Evolutionary conservation across 2,888 invertebrate genomes (phyloP).

Genomic region (Kuschelorhynchus macadamiae): DNA sequence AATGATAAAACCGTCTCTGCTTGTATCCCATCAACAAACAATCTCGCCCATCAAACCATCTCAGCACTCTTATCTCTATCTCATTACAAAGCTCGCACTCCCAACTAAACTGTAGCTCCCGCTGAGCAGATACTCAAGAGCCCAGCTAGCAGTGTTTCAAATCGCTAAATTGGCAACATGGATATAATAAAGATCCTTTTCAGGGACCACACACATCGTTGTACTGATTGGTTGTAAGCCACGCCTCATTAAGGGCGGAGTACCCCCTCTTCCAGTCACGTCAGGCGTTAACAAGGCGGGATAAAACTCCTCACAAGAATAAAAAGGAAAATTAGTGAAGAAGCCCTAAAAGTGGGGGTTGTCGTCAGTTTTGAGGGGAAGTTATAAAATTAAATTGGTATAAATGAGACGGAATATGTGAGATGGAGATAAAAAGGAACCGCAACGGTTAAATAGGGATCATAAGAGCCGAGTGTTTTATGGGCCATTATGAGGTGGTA

Average conservation of each 20-base stretch:
- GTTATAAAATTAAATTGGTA: conserved; percentile 16
- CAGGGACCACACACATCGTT: conserved; percentile 70
- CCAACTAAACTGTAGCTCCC: conserved; percentile 54
- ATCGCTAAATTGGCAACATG: conserved; percentile 68
- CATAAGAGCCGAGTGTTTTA: conserved; percentile 42
- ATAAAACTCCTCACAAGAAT: no score
- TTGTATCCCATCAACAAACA: conserved; percentile 32
- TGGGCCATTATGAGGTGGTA: conserved; percentile 45
- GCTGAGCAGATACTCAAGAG: conserved; percentile 52
- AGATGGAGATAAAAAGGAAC: conserved; percentile 41
- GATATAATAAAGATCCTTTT: conserved; percentile 69
- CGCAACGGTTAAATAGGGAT: conserved; percentile 42
- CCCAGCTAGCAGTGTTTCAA: conserved; percentile 59
- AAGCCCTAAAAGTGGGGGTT: conserved; percentile 5
- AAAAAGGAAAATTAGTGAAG: not conserved
- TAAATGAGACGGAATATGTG: conserved; percentile 15
- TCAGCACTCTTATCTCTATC: conserved; percentile 33
- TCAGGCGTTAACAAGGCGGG: conserved; percentile 2
- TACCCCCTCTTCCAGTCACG: conserved; percentile 2
- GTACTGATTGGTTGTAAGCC: conserved; percentile 66
- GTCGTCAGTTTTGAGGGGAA: conserved; percentile 30
- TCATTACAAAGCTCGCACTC: conserved; percentile 30
- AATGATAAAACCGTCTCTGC: conserved; percentile 25
- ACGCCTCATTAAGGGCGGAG: conserved; percentile 54
- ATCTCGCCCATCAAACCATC: conserved; percentile 29